phyloP scores from a whole-genome alignment of 2,797 vertebrate genomes.

The Tolypeutes matacus region DNA sequence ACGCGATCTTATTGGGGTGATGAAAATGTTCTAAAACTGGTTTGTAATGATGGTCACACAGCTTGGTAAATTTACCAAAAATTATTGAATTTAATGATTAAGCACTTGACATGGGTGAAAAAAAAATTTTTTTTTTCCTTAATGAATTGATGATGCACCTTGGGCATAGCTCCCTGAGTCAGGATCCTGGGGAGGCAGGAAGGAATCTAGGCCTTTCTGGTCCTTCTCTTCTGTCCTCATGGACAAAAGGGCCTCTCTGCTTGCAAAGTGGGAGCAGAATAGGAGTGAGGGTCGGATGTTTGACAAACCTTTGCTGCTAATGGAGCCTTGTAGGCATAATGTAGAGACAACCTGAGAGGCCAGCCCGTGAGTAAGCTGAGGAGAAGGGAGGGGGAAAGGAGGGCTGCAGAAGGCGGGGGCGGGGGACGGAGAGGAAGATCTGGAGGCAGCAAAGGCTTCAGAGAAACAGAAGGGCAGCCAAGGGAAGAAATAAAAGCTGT shows the following conservation, averaged over 20 bases:
- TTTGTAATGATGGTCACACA: not conserved
- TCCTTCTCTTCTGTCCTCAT: rapidly evolving
- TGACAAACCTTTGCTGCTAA: not conserved
- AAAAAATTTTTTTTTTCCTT: not conserved
- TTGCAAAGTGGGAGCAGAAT: not conserved
- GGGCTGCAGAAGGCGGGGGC: not conserved
- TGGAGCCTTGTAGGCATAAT: not conserved
- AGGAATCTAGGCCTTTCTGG: not conserved
- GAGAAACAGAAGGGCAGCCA: slow-evolving; percentile 63
- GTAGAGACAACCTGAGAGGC: rapidly evolving
- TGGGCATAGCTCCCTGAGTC: not conserved
- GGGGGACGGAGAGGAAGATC: not conserved
- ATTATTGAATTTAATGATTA: not conserved
- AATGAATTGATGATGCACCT: not conserved
- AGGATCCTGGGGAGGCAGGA: rapidly evolving
- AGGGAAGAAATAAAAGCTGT: slow-evolving; percentile 72
- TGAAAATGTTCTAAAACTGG: not conserved
- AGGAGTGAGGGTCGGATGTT: rapidly evolving
- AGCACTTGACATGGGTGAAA: not conserved
- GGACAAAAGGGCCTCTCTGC: not conserved
- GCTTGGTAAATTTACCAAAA: not conserved
- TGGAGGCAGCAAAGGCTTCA: slow-evolving; percentile 47
- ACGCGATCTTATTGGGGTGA: not conserved
- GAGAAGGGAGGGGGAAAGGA: not conserved
- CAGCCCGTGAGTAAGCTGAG: not conserved